These are phyloP conservation scores for Epinotia demarniana DNA, from an alignment of 2,888 invertebrate species.

Conservation along the genomic window DNA sequence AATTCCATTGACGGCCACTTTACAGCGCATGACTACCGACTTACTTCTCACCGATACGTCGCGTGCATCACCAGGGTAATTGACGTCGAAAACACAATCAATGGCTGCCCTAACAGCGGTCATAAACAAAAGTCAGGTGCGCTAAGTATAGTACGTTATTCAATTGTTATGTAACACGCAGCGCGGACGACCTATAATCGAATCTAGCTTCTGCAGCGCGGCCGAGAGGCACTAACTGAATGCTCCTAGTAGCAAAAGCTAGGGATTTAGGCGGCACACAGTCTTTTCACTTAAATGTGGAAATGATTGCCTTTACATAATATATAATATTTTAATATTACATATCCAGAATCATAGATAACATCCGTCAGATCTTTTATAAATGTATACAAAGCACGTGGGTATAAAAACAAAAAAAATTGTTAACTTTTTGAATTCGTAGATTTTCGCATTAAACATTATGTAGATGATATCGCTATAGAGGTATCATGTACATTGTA, in stretches of 20 bases:
- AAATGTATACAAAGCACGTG: too few relatives aligned
- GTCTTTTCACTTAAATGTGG: not conserved
- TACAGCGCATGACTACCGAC: too few relatives aligned
- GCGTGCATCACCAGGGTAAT: not conserved
- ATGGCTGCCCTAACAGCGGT: not conserved
- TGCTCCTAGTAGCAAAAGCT: not conserved
- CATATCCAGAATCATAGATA: too few relatives aligned
- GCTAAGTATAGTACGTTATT: slow-evolving; percentile 40
- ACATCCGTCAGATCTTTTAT: too few relatives aligned
- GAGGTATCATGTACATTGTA: too few relatives aligned
- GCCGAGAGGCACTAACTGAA: slow-evolving; percentile 14
- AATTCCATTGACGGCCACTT: too few relatives aligned
- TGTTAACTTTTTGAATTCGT: too few relatives aligned
- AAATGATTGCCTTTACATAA: too few relatives aligned
- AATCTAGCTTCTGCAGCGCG: slow-evolving; percentile 27
- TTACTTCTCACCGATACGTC: not conserved
- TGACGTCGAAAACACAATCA: not conserved
- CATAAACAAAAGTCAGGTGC: slow-evolving; percentile 35
- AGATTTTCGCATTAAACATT: too few relatives aligned
- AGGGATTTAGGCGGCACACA: not conserved
- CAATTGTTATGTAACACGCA: slow-evolving; percentile 41
- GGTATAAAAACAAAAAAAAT: too few relatives aligned
- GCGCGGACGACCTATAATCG: slow-evolving; percentile 41
- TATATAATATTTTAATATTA: too few relatives aligned
- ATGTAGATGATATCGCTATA: too few relatives aligned